phyloP scores from a whole-genome alignment of 2,888 invertebrate species.

The Sisyra terminalis region DNA sequence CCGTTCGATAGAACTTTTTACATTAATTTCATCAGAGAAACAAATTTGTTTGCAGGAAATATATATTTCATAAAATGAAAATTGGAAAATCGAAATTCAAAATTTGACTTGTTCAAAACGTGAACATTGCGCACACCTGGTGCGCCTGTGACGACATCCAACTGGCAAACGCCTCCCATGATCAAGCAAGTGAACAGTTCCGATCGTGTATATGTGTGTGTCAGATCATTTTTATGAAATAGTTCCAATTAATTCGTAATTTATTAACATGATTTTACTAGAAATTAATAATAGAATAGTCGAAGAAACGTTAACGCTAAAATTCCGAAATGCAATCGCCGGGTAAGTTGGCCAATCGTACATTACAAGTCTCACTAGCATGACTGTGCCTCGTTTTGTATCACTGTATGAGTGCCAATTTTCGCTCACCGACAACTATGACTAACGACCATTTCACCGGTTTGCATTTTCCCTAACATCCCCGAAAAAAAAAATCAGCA shows the following conservation, averaged over 20 bases:
- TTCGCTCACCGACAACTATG: constrained; percentile 34
- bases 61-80: too few species aligned
- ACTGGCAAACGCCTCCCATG: constrained; percentile 19
- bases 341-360: constrained; percentile 53
- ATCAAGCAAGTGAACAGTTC: constrained; percentile 10
- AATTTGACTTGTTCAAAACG: too few species aligned
- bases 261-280: constrained; percentile 72
- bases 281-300: constrained; percentile 99
- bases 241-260: constrained; percentile 10
- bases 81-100: too few species aligned
- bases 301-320: constrained; percentile 88
- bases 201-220: constrained; percentile 8
- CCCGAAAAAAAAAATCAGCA: too few species aligned
- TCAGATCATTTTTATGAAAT: constrained; percentile 10
- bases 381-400: not conserved
- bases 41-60: too few species aligned
- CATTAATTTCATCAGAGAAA: too few species aligned
- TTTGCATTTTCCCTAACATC: constrained; percentile 11
- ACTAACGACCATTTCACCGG: constrained; percentile 22
- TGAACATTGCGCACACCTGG: not conserved
- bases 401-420: constrained; percentile 29
- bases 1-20: too few species aligned
- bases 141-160: constrained; percentile 8
- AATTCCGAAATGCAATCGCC: constrained; percentile 90
- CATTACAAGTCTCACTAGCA: not conserved